Evolutionary conservation across 2,797 vertebrate species (phyloP).

Genomic region (Harpagifer antarcticus): DNA sequence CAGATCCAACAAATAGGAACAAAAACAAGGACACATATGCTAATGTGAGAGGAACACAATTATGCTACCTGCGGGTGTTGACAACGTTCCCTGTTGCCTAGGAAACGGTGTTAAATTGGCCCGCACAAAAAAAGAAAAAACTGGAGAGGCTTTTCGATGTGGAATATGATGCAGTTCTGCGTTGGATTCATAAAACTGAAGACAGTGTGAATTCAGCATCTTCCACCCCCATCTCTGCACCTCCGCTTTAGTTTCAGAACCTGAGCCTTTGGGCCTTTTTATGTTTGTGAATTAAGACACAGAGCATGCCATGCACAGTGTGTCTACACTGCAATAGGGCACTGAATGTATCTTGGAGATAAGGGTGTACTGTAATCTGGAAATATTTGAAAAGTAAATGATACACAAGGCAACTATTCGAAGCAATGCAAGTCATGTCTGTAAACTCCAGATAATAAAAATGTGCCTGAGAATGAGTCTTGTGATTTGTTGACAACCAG

Average conservation of each 20-base stretch:
- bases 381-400: constrained; percentile 44
- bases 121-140: constrained; percentile 15
- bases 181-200: constrained; percentile 43
- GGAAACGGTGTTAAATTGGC: constrained; percentile 42
- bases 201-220: constrained; percentile 37
- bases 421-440: constrained; percentile 10
- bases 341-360: constrained; percentile 38
- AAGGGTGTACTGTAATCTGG: constrained; percentile 2
- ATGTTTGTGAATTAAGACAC: constrained; percentile 44
- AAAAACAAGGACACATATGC: constrained; percentile 48
- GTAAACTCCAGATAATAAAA: constrained; percentile 15
- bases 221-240: not conserved
- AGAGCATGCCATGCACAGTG: constrained; percentile 18
- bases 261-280: constrained; percentile 58
- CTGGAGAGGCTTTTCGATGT: constrained; percentile 37
- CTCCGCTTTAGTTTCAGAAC: constrained; percentile 43
- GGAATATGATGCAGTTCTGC: constrained; percentile 42
- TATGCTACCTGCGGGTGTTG: constrained; percentile 71
- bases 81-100: constrained; percentile 41
- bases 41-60: constrained; percentile 62
- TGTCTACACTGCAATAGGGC: constrained; percentile 36
- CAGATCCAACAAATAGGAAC: constrained; percentile 18
- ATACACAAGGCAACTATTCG: constrained; percentile 59
- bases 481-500: constrained; percentile 12
- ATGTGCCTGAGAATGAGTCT: not conserved